phyloP scores from a whole-genome alignment of 2,888 invertebrate genomes.

The Drosophila putrida region DNA sequence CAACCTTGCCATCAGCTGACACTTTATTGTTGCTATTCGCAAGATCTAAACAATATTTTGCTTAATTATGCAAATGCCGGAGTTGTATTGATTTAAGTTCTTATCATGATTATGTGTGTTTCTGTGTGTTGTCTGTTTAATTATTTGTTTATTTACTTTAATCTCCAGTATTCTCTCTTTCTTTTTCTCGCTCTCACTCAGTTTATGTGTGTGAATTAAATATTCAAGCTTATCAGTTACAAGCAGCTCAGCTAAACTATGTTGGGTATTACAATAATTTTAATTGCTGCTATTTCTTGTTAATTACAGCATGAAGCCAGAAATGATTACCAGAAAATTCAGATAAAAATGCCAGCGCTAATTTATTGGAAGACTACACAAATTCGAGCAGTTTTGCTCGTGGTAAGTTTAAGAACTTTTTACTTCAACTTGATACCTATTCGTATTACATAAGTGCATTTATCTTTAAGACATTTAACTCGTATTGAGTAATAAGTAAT shows the following conservation, averaged over 20 bases:
- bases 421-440: background rate
- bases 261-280: slow-evolving; percentile 1
- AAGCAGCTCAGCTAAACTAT: background rate
- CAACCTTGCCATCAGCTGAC: slow-evolving; percentile 45
- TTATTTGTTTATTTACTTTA: slow-evolving; percentile 33
- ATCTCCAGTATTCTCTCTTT: background rate
- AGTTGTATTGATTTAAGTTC: slow-evolving; percentile 49
- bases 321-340: slow-evolving; percentile 83
- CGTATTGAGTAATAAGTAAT: too few relatives aligned
- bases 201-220: slow-evolving; percentile 6
- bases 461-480: too few relatives aligned
- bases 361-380: slow-evolving; percentile 64
- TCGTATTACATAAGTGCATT: background rate
- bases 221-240: slow-evolving; percentile 12
- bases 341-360: slow-evolving; percentile 83
- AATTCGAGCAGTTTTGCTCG: slow-evolving; percentile 78
- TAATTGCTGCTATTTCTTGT: slow-evolving; percentile 2
- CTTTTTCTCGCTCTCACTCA: background rate
- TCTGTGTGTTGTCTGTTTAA: background rate
- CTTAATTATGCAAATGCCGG: slow-evolving; percentile 54
- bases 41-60: slow-evolving; percentile 53
- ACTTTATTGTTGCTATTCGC: slow-evolving; percentile 31
- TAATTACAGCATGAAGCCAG: slow-evolving; percentile 52
- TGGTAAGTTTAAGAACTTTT: slow-evolving; percentile 73
- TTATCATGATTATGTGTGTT: slow-evolving; percentile 17